A percentile compares a stretch with the other conserved stretches of the same genome.
These are phyloP conservation scores for Oscheius sp. DNA, from an alignment of 1,140 invertebrate species.

Conservation along the genomic window DNA sequence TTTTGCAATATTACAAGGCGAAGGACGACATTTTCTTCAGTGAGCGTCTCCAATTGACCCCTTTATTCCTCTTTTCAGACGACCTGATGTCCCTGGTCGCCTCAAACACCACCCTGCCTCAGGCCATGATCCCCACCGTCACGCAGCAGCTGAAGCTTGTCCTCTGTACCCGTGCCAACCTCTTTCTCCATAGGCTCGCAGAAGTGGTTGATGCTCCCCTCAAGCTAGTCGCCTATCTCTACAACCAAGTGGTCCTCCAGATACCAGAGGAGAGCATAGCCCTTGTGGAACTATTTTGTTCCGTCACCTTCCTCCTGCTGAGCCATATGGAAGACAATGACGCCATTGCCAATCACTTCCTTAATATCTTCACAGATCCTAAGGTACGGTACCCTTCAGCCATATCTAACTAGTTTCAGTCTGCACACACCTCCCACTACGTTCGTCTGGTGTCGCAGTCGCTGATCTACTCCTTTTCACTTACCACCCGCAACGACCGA, in stretches of 20 bases:
- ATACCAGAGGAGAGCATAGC: background rate
- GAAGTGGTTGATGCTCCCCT: background rate
- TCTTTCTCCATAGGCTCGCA: background rate
- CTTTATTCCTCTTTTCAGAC: too few relatives aligned
- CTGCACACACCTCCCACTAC: too few relatives aligned
- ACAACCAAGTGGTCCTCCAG: background rate
- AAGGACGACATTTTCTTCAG: background rate
- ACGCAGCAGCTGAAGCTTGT: background rate
- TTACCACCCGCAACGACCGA: background rate
- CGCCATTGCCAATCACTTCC: background rate
- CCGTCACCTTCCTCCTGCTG: background rate
- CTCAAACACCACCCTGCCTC: background rate
- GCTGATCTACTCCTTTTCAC: background rate
- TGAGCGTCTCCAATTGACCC: too few relatives aligned
- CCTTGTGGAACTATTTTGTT: background rate
- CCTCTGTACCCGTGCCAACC: background rate
- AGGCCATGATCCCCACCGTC: background rate
- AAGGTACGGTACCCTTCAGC: background rate
- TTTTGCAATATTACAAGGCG: background rate
- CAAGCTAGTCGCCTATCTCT: background rate
- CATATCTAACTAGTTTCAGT: too few relatives aligned
- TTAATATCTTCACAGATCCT: conserved; percentile 8
- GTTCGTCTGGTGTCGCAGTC: background rate
- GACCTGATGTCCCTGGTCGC: background rate
- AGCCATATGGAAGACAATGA: background rate